Percentiles rank a stretch among this genome's conserved stretches.
Evolutionary conservation across 1,140 invertebrate genomes (phyloP).

Genomic region (Ceratina calcarata): DNA sequence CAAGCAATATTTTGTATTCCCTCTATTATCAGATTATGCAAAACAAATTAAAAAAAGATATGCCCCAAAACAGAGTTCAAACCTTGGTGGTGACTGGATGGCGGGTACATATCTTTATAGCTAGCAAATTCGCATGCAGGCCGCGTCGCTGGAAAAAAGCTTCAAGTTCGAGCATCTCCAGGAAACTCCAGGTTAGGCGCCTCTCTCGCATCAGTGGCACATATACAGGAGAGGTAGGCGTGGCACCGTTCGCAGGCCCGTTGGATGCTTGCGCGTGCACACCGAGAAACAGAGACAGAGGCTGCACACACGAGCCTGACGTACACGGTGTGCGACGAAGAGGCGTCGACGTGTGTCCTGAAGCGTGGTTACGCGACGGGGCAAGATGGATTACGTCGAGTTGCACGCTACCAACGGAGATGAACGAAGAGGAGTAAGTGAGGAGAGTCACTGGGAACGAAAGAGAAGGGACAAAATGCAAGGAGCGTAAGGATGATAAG

Average conservation of each 20-base stretch:
- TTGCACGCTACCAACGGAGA: constrained; percentile 11
- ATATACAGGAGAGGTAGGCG: constrained; percentile 68
- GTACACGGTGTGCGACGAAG: background rate
- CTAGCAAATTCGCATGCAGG: constrained; percentile 29
- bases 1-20: no score
- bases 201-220: constrained; percentile 54
- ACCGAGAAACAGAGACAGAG: constrained; percentile 30
- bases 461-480: background rate
- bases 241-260: constrained; percentile 64
- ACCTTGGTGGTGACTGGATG: no score
- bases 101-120: no score
- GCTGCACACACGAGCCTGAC: constrained; percentile 5
- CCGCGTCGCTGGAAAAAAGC: constrained; percentile 37
- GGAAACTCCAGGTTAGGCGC: constrained; percentile 47
- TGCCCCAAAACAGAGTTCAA: no score
- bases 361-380: background rate
- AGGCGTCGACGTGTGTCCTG: background rate
- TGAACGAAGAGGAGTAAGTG: background rate
- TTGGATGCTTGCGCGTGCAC: constrained; percentile 67
- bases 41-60: no score
- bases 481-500: constrained; percentile 36
- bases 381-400: background rate
- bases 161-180: constrained; percentile 36
- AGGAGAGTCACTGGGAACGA: background rate
- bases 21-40: no score